These are phyloP conservation scores for Rhagonycha fulva DNA, from an alignment of 2,888 invertebrate genomes.

Conservation along the genomic window DNA sequence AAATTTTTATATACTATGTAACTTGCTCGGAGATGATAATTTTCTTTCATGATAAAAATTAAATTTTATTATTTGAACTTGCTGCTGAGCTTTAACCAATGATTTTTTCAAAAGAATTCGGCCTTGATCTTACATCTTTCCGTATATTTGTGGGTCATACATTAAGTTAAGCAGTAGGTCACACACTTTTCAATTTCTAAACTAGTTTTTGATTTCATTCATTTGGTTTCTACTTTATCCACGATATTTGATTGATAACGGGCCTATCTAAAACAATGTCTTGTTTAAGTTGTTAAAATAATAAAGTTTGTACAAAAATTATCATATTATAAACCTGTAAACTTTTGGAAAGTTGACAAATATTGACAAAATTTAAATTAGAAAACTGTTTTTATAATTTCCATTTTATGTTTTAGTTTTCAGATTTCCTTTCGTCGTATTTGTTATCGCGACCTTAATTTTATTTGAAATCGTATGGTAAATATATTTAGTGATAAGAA, in stretches of 20 bases:
- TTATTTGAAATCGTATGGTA: background rate
- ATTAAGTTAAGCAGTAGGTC: conserved; percentile 32
- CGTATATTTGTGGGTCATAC: conserved; percentile 37
- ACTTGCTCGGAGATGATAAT: background rate
- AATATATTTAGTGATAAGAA: background rate
- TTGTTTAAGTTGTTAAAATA: background rate
- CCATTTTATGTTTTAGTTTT: background rate
- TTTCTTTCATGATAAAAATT: too few relatives aligned
- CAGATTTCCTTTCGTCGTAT: background rate
- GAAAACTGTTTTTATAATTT: background rate
- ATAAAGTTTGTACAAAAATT: background rate
- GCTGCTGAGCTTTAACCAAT: background rate
- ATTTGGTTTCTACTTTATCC: conserved; percentile 17
- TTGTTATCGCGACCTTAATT: background rate
- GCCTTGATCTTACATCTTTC: conserved; percentile 30
- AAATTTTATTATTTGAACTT: background rate
- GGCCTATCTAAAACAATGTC: background rate
- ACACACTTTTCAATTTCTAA: conserved; percentile 47
- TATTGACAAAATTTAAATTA: background rate
- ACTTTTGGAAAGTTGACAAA: background rate
- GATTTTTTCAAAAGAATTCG: conserved; percentile 25
- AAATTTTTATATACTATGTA: background rate
- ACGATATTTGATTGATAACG: background rate
- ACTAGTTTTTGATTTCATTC: conserved; percentile 49
- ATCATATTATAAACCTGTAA: background rate